These are phyloP conservation scores for Pocillopora grandis DNA, from an alignment of 92 coral and sea anemone species.

Conservation along the genomic window DNA sequence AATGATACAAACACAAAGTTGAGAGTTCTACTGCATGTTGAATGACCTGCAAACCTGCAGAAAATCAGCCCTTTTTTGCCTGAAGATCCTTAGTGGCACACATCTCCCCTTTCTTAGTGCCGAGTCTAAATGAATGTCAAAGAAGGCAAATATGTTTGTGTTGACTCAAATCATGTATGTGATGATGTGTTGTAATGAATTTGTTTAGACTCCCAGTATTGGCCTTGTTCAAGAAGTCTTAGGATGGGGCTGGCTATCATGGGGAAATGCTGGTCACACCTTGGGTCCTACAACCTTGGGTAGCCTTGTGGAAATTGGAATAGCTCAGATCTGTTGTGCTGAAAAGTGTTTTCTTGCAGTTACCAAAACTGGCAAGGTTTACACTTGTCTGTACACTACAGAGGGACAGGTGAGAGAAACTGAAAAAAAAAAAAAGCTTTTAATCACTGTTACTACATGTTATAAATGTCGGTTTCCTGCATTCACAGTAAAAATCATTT, in stretches of 20 bases:
- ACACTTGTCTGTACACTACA: constrained; percentile 73
- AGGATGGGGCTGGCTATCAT: constrained; percentile 92
- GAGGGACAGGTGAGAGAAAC: constrained; percentile 82
- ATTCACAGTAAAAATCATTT: too few relatives aligned
- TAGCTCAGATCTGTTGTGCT: constrained; percentile 85
- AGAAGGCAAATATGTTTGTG: background rate
- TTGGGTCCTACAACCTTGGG: constrained; percentile 77
- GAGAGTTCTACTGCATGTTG: too few relatives aligned
- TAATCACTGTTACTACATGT: too few relatives aligned
- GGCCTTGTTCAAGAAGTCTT: constrained; percentile 85
- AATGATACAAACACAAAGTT: too few relatives aligned
- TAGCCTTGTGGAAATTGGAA: constrained; percentile 79
- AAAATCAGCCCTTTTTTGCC: too few relatives aligned
- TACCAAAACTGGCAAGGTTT: constrained; percentile 86
- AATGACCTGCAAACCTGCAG: too few relatives aligned
- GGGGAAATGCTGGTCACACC: constrained; percentile 84
- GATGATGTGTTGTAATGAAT: background rate
- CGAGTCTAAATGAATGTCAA: too few relatives aligned
- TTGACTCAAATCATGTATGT: background rate
- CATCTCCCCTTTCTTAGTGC: too few relatives aligned
- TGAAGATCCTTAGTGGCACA: too few relatives aligned
- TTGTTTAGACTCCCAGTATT: constrained; percentile 59
- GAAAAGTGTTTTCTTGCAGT: constrained; percentile 88
- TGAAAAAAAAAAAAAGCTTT: background rate
- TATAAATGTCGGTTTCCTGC: too few relatives aligned